phyloP scores from a whole-genome alignment of 92 coral and sea anemone species.

The Nematostella vectensis region DNA sequence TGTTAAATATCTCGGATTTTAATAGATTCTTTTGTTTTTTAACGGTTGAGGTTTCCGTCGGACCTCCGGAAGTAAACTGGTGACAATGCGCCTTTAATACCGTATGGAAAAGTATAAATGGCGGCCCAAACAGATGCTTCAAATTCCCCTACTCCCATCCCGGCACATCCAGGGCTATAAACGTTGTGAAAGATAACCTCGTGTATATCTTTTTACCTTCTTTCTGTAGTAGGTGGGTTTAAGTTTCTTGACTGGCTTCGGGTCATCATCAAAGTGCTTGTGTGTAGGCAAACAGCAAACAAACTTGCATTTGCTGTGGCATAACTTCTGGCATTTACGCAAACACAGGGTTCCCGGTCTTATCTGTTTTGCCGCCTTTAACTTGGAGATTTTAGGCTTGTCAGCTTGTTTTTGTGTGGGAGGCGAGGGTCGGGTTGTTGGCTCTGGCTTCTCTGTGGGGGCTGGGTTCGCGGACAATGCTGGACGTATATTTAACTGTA shows the following conservation, averaged over 20 bases:
- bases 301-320: conserved; percentile 42
- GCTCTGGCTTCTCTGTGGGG: conserved; percentile 3
- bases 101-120: too few relatives aligned
- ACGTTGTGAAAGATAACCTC: too few relatives aligned
- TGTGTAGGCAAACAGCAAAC: conserved; percentile 52
- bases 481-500: conserved; percentile 42
- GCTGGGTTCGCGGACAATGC: conserved; percentile 26
- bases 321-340: conserved; percentile 41
- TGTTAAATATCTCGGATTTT: too few relatives aligned
- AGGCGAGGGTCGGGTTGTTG: not conserved
- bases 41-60: too few relatives aligned
- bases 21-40: too few relatives aligned
- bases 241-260: conserved; percentile 21
- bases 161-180: too few relatives aligned
- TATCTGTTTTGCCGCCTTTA: not conserved
- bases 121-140: too few relatives aligned
- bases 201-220: too few relatives aligned
- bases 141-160: too few relatives aligned
- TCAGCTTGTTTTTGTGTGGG: not conserved
- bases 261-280: conserved; percentile 40
- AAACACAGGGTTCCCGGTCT: conserved; percentile 28
- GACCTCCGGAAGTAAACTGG: too few relatives aligned
- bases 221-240: conserved; percentile 19
- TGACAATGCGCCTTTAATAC: too few relatives aligned
- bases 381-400: not conserved